A percentile compares a stretch with the other conserved stretches of the same genome.
phyloP scores from a whole-genome alignment of 2,113 vertebrate species.

The Hucho hucho region DNA sequence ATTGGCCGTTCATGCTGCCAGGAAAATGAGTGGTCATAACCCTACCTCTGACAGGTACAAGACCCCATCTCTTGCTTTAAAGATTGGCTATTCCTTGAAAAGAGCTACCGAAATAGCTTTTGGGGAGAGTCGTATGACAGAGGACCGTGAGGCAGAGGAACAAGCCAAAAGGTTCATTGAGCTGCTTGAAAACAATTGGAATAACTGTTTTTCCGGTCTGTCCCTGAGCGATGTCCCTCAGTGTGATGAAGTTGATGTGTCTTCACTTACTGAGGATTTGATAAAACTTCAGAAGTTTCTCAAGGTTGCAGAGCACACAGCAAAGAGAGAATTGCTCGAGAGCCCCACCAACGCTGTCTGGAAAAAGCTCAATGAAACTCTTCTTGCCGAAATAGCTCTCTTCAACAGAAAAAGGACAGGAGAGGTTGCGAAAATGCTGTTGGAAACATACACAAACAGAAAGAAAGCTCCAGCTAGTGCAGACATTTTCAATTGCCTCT shows the following conservation, averaged over 20 bases:
- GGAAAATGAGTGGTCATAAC: constrained; percentile 63
- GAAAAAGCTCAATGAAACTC: constrained; percentile 68
- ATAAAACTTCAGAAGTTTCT: constrained; percentile 64
- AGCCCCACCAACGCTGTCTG: constrained; percentile 59
- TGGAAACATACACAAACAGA: constrained; percentile 54
- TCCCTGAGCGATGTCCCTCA: constrained; percentile 33
- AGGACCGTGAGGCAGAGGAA: constrained; percentile 59
- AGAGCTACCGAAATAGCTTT: constrained; percentile 69
- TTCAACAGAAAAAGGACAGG: constrained; percentile 67
- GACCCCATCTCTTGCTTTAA: constrained; percentile 61
- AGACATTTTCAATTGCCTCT: constrained; percentile 60
- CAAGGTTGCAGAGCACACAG: constrained; percentile 51
- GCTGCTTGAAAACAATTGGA: constrained; percentile 69
- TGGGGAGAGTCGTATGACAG: constrained; percentile 67
- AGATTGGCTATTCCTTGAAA: constrained; percentile 68
- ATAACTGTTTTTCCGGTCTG: constrained; percentile 56
- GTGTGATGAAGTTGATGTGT: constrained; percentile 54
- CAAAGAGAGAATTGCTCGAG: constrained; percentile 57
- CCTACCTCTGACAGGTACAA: constrained; percentile 60
- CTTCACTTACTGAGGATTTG: constrained; percentile 62
- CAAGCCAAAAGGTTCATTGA: constrained; percentile 64
- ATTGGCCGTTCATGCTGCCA: constrained; percentile 66
- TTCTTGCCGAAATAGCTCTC: constrained; percentile 64
- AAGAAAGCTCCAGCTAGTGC: constrained; percentile 46
- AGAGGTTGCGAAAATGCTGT: constrained; percentile 63